Conservation (phyloP, 2,113 vertebrate species). For the Oncorhynchus gorbuscha region DNA sequence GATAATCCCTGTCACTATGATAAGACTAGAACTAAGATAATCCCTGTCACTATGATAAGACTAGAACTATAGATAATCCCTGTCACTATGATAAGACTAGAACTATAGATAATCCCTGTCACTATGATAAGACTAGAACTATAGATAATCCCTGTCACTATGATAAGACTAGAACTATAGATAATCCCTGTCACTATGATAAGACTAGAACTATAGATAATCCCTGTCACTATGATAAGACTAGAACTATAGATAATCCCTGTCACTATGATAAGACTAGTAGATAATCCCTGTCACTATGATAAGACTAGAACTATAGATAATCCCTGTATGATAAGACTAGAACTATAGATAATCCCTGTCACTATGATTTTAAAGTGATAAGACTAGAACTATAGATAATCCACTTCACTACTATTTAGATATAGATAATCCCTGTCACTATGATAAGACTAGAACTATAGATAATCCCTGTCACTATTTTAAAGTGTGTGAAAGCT, state of each 20-base stretch:
- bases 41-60: not conserved
- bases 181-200: not conserved
- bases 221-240: not conserved
- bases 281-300: not conserved
- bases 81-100: not conserved
- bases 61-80: not conserved
- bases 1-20: not conserved
- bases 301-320: not conserved
- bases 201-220: not conserved
- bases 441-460: not conserved
- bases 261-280: not conserved
- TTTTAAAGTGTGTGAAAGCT: not conserved
- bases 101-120: not conserved
- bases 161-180: not conserved
- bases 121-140: not conserved
- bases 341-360: not conserved
- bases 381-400: not conserved
- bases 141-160: not conserved
- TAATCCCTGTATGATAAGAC: not conserved
- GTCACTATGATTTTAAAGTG: not conserved
- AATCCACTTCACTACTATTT: too few species aligned
- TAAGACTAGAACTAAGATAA: not conserved
- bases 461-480: not conserved
- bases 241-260: not conserved
- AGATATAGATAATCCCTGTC: too few species aligned